Evolutionary conservation across 1,140 invertebrate genomes (phyloP), one percentile per base, ranked within the genome.

Genomic region (Achatina immaculata): DNA sequence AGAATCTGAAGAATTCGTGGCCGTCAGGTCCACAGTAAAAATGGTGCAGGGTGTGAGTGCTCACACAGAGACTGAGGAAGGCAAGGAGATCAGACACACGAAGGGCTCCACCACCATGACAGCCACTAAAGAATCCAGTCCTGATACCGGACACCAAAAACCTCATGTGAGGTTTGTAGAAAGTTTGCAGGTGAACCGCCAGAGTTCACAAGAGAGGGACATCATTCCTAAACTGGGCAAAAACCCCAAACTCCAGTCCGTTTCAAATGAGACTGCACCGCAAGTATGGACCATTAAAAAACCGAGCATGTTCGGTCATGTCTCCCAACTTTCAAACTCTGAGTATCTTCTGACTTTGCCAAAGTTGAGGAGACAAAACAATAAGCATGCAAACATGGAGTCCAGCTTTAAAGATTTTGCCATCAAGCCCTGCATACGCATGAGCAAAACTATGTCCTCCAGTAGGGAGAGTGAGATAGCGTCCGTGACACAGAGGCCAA

Each of bases 301-400:
- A 40, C 75, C 81, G 11, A 88, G 83, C 82, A n/a, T 86, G 19
- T 89, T 86, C 82, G 89, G 89, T 16, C 89, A 90, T 73, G 84
- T 85, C 3, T 88, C 88, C 38, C 79, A 90, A 68, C 42, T 89
- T 43, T 88, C 87, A 16, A 83, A 83, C 36, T 19, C 55, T 38
- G 77, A 83, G 11, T 87, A 88, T 76, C 43, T 71, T 66, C 69
- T 87, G 31, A 31, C 81, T 21, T 81, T 81, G 2, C 89, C 88
- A 36, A 84, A 78, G 65, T 55, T 90, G 36, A 87, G 87, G 80
- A 79, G 82, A 69, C 82, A 83, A 14, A 36, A 45, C 16, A 34
- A 75, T 16, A 83, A 83, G 48, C 85, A 88, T 65, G 84, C 87
- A 4, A 85, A 80, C 21, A 81, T 83, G 38, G 87, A 89, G 77